These are phyloP conservation scores for Phyto melanocephala DNA, from an alignment of 2,888 invertebrate genomes.

Conservation along the genomic window DNA sequence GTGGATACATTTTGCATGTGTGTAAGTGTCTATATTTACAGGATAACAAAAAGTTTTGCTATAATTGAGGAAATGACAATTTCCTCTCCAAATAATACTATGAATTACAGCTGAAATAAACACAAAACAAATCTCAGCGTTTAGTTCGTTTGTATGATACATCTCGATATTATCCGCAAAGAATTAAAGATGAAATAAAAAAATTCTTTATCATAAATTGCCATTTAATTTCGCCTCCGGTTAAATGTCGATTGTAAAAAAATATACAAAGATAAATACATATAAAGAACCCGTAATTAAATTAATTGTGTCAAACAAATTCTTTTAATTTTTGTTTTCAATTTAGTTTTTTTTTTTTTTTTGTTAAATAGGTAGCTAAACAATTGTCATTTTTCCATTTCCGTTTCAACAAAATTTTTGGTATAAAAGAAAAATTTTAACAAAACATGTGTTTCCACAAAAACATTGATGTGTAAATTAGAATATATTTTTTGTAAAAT, in stretches of 20 bases:
- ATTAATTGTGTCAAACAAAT: not conserved
- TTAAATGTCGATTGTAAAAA: constrained; percentile 32
- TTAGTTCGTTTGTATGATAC: not conserved
- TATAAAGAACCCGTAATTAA: constrained; percentile 21
- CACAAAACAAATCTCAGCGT: constrained; percentile 5
- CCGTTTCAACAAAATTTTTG: constrained; percentile 25
- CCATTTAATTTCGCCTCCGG: constrained; percentile 30
- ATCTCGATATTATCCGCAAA: not conserved
- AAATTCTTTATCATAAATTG: constrained; percentile 1
- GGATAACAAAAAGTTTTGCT: constrained; percentile 53
- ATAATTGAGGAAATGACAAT: constrained; percentile 66
- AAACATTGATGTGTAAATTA: constrained; percentile 7
- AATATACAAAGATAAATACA: not conserved
- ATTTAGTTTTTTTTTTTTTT: not conserved
- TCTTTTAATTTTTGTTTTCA: not conserved
- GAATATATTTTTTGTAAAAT: constrained; percentile 22
- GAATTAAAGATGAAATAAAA: not conserved
- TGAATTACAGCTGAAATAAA: constrained; percentile 19
- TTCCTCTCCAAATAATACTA: constrained; percentile 46
- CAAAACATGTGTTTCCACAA: constrained; percentile 36
- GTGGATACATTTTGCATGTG: not conserved
- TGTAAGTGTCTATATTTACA: not conserved
- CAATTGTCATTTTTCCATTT: constrained; percentile 52
- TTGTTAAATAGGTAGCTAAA: not conserved
- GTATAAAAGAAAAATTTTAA: not conserved